Base-by-base conservation (phyloP, 2,888 invertebrate genomes). In the Pantelozetes paolii region DNA sequence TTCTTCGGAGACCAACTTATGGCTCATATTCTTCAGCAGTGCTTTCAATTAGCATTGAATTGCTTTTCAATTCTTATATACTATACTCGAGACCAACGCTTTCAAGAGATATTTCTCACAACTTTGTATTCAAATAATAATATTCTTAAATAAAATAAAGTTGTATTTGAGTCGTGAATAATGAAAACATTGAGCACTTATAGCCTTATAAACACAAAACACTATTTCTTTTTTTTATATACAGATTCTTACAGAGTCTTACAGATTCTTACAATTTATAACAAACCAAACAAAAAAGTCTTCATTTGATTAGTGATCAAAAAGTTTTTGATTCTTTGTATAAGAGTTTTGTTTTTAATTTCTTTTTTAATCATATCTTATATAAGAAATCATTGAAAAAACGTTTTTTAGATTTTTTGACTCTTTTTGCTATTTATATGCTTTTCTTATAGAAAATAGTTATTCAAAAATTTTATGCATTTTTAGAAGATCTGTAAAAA, bases 151-250 rank as follows among this genome's bases (percentile, higher is more conserved):
- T 8, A 59, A 30, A 59, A 30, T 59, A 59, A 30, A 59, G 59
- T 59, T 59, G 59, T 59, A 59, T 59, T 59, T 30, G 59, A 59
- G 59, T 59, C 59, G 28, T 59, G 13, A 26, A 6, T n/a, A n/a
- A n/a, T 20, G 23, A 20, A 15, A 20, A 26, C 13, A 20, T 54
- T n/a, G 8, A 54, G 20, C 23, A 54, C 54, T 54, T 23, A 36
- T 36, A 45, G 45, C 45, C 26, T 23, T 54, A 54, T 15, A 54
- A 54, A 54, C 54, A 54, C 54, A 8, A 54, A 2, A 54, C 20
- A 48, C 48, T 5, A 11, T 15, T 11, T 45, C 2, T 45, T 2
- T 45, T 6, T 45, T 45, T 45, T 45, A 45, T 45, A 45, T 45
- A 45, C 45, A 15, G 45, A 45, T 36, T 36, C 36, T 36, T 36